Percentiles rank a stretch among this genome's conserved stretches.
Conservation (phyloP, 2,797 vertebrate species). For the Percopsis omiscomaycus region DNA sequence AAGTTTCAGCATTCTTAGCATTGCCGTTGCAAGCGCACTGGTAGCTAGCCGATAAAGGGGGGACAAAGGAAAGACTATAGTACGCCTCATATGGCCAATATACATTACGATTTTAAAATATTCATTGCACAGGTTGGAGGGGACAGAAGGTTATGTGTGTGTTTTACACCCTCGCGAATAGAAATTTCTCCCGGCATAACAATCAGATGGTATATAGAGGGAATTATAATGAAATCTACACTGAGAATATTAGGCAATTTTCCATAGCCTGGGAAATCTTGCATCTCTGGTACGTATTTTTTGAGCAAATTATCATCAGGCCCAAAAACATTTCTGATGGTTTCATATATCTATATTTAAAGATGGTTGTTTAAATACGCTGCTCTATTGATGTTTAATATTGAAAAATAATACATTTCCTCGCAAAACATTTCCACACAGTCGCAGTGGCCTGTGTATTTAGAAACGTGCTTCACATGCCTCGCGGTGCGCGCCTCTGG, state of each 20-base stretch:
- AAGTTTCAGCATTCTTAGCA: constrained; percentile 84
- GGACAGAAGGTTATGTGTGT: constrained; percentile 85
- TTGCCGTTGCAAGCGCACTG: constrained; percentile 87
- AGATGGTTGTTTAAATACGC: neutral
- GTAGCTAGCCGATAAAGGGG: constrained; percentile 80
- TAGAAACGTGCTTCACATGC: constrained; percentile 53
- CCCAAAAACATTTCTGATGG: constrained; percentile 9
- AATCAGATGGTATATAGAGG: constrained; percentile 74
- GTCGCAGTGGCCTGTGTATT: constrained; percentile 49
- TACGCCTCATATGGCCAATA: constrained; percentile 84
- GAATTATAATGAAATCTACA: constrained; percentile 56
- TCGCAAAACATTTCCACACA: constrained; percentile 31
- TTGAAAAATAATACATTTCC: constrained; percentile 44
- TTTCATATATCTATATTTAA: constrained; percentile 9
- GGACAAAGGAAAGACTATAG: constrained; percentile 84
- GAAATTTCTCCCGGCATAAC: constrained; percentile 88
- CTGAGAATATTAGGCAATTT: constrained; percentile 43
- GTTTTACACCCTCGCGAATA: constrained; percentile 80
- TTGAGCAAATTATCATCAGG: constrained; percentile 8
- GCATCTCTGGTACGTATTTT: constrained; percentile 15
- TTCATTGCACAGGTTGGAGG: constrained; percentile 89
- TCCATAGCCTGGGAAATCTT: constrained; percentile 19
- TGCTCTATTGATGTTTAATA: constrained; percentile 3
- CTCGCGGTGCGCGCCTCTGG: constrained; percentile 53
- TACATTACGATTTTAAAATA: constrained; percentile 93